These are phyloP conservation scores for Egretta garzetta DNA, from an alignment of 2,113 vertebrate genomes.

Conservation along the genomic window DNA sequence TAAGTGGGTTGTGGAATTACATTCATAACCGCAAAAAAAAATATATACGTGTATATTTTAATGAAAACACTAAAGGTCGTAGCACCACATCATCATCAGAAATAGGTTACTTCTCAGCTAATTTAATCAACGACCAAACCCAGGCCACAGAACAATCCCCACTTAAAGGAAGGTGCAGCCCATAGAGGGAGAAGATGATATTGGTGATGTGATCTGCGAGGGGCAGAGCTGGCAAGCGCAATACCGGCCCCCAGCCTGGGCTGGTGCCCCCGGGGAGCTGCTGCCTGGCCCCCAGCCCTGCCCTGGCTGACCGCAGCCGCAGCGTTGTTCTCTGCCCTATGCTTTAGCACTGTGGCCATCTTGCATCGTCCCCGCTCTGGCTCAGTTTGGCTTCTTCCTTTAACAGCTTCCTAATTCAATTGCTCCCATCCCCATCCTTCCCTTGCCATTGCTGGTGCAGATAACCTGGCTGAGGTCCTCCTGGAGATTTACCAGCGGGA, in stretches of 20 bases:
- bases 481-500: not conserved
- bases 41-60: not conserved
- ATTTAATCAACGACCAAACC: not conserved
- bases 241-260: not conserved
- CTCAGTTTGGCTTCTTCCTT: not conserved
- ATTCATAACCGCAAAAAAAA: slow-evolving; percentile 42
- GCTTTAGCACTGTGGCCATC: not conserved
- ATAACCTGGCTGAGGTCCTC: not conserved
- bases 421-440: not conserved
- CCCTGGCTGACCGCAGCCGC: accelerated
- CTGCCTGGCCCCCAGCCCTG: not conserved
- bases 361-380: accelerated
- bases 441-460: not conserved
- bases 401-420: not conserved
- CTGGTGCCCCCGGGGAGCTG: not conserved
- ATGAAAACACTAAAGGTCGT: slow-evolving; percentile 21
- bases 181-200: accelerated
- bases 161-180: not conserved
- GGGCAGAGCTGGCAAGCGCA: not conserved
- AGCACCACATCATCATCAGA: not conserved
- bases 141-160: not conserved
- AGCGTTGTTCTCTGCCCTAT: accelerated
- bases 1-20: slow-evolving; percentile 62
- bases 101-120: not conserved
- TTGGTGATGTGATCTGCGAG: not conserved